Percentiles rank a stretch among this genome's conserved stretches.
Evolutionary conservation across 2,113 vertebrate genomes (phyloP).

Genomic region (Oncorhynchus nerka): DNA sequence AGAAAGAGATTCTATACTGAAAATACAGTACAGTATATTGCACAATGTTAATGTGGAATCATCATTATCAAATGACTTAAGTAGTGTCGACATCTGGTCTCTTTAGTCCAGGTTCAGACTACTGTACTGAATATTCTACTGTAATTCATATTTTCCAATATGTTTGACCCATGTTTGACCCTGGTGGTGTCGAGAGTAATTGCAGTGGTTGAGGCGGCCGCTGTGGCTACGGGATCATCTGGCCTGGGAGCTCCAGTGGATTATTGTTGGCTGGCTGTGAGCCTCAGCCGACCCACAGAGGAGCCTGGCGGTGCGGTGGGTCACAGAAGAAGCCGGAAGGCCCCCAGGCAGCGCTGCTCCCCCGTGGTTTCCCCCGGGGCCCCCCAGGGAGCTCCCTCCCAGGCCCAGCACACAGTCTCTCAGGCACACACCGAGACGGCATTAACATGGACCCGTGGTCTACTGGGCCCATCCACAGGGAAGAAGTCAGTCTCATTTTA

Average conservation of each 20-base stretch:
- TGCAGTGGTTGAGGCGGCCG: slow-evolving; percentile 15
- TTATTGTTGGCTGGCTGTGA: not conserved
- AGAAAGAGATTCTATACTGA: not conserved
- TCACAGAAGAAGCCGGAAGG: slow-evolving; percentile 51
- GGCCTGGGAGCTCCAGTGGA: slow-evolving; percentile 24
- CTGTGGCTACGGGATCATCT: slow-evolving; percentile 42
- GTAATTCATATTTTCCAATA: not conserved
- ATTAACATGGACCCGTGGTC: slow-evolving; percentile 57
- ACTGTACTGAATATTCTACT: no score
- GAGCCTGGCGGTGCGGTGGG: slow-evolving; percentile 29
- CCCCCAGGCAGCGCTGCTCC: slow-evolving; percentile 42
- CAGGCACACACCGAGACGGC: slow-evolving; percentile 3
- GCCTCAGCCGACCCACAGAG: slow-evolving; percentile 45
- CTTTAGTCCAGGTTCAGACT: not conserved
- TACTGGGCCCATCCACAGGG: slow-evolving; percentile 46
- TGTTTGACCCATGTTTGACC: not conserved
- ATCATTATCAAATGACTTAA: not conserved
- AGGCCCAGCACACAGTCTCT: slow-evolving; percentile 3
- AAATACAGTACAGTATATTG: not conserved
- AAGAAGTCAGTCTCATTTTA: slow-evolving; percentile 58
- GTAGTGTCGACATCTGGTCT: not conserved
- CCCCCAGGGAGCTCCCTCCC: slow-evolving; percentile 45
- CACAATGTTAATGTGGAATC: slow-evolving; percentile 8
- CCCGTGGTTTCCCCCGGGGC: slow-evolving; percentile 2
- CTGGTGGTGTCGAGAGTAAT: not conserved